These are phyloP conservation scores for Sesamia inferens DNA, from an alignment of 2,888 invertebrate genomes.

Conservation along the genomic window DNA sequence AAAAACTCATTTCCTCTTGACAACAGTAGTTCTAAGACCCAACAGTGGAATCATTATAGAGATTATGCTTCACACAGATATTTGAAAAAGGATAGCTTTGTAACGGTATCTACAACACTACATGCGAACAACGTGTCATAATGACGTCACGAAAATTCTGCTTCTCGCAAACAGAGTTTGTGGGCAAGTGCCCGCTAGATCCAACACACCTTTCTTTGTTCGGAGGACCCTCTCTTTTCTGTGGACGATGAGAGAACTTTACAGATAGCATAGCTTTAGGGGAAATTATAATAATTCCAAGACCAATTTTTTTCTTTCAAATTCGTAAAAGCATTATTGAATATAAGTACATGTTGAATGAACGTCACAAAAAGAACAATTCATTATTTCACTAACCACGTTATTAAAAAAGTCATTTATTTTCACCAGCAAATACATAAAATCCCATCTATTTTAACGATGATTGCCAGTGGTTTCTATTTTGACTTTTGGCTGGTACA, in stretches of 20 bases:
- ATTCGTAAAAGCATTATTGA: not conserved
- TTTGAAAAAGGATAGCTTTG: slow-evolving; percentile 1
- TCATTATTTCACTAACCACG: not conserved
- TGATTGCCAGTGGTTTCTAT: slow-evolving; percentile 2
- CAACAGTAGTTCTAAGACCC: not conserved
- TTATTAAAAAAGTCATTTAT: slow-evolving; percentile 22
- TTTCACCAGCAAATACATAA: not conserved
- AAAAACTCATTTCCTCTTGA: not conserved
- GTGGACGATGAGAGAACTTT: no score
- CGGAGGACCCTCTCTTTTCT: no score
- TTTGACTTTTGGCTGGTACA: slow-evolving; percentile 34
- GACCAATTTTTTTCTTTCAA: not conserved
- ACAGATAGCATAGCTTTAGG: not conserved
- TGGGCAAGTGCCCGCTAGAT: no score
- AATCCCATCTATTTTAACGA: slow-evolving; percentile 19
- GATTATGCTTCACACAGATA: not conserved
- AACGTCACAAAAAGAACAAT: not conserved
- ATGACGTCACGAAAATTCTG: no score
- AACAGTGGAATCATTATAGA: not conserved
- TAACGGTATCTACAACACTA: no score
- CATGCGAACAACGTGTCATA: no score
- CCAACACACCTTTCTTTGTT: no score
- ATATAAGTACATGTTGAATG: not conserved
- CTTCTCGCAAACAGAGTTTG: no score
- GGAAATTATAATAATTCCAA: not conserved